phyloP scores from a whole-genome alignment of 2,888 invertebrate species.

The Acleris cristana region DNA sequence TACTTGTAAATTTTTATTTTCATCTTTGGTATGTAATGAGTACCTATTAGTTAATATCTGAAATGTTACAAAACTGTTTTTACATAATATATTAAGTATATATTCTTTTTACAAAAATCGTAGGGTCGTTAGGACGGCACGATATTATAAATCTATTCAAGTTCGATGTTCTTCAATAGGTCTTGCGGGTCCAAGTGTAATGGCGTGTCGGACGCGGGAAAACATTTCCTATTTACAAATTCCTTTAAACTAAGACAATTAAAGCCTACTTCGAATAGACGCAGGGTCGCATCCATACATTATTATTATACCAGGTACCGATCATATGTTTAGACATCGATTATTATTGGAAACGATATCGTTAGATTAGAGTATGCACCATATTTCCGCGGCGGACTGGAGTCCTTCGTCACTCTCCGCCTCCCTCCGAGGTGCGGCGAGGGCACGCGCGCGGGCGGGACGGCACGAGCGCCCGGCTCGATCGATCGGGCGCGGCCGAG shows the following conservation, averaged over 20 bases:
- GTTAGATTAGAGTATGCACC: slow-evolving; percentile 76
- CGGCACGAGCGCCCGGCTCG: slow-evolving; percentile 41
- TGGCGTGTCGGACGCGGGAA: slow-evolving; percentile 53
- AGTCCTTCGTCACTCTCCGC: slow-evolving; percentile 23
- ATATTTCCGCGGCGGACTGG: slow-evolving; percentile 70
- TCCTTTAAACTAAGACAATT: slow-evolving; percentile 82
- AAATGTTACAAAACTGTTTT: slow-evolving; percentile 82
- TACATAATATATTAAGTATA: slow-evolving; percentile 78
- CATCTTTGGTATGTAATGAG: slow-evolving; percentile 82
- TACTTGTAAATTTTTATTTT: slow-evolving; percentile 82
- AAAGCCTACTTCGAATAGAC: slow-evolving; percentile 83
- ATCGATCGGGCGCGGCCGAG: slow-evolving; percentile 31
- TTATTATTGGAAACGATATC: slow-evolving; percentile 66
- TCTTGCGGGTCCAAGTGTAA: slow-evolving; percentile 64
- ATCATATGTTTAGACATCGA: slow-evolving; percentile 75
- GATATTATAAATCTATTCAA: slow-evolving; percentile 80
- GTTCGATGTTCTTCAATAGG: slow-evolving; percentile 80
- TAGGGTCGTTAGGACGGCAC: slow-evolving; percentile 84
- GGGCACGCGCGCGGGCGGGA: slow-evolving; percentile 27
- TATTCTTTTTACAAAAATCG: slow-evolving; percentile 82
- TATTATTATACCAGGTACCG: slow-evolving; percentile 79
- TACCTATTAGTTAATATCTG: slow-evolving; percentile 80
- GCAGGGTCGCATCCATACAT: slow-evolving; percentile 83
- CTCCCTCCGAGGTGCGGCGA: slow-evolving; percentile 41
- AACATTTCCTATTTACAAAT: slow-evolving; percentile 79